Conservation (phyloP, 1,140 invertebrate genomes). For the Patella vulgata region DNA sequence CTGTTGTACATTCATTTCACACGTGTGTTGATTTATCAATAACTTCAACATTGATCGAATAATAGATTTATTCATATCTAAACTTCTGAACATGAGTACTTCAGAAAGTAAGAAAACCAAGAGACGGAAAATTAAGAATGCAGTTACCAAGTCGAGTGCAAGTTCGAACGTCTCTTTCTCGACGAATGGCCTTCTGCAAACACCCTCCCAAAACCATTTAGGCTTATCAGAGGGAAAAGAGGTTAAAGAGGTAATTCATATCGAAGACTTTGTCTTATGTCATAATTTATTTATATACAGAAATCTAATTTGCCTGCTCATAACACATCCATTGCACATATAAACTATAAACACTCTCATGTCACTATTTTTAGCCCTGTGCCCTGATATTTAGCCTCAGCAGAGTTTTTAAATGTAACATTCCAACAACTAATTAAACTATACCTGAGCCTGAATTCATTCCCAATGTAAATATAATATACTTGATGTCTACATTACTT, state of each 20-base stretch:
- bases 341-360: neutral
- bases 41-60: slow-evolving; percentile 1
- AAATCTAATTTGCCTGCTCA: neutral
- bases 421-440: no score
- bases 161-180: slow-evolving; percentile 24
- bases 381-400: neutral
- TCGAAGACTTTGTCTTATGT: neutral
- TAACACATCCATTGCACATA: neutral
- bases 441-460: no score
- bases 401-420: neutral
- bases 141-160: slow-evolving; percentile 28
- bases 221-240: slow-evolving; percentile 17
- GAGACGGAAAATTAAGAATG: slow-evolving; percentile 38
- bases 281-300: neutral
- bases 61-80: slow-evolving; percentile 6
- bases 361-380: neutral
- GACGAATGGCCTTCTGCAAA: slow-evolving; percentile 2
- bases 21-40: neutral
- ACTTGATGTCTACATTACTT: no score
- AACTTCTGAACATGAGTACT: slow-evolving; percentile 34
- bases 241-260: slow-evolving; percentile 16
- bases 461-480: no score
- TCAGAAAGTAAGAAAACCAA: slow-evolving; percentile 42
- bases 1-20: neutral
- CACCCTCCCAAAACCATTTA: slow-evolving; percentile 17